Conservation (phyloP, 1,140 invertebrate genomes). For the Nasonia vitripennis region DNA sequence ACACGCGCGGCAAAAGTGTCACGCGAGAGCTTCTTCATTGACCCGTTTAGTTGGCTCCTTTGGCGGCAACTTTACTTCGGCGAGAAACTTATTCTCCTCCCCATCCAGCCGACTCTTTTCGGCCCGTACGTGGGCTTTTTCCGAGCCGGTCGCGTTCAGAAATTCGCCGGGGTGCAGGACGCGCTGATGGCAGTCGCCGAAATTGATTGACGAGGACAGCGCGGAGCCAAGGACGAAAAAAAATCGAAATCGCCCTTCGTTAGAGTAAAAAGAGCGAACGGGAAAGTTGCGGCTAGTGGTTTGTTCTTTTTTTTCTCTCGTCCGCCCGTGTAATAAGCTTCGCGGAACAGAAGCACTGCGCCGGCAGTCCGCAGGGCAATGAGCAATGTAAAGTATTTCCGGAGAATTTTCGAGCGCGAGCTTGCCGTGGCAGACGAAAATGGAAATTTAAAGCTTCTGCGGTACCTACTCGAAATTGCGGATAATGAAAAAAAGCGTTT, state of each 20-base stretch:
- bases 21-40: neutral
- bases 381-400: neutral
- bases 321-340: too few relatives aligned
- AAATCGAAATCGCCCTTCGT: constrained; percentile 16
- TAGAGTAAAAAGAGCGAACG: neutral
- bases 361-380: neutral
- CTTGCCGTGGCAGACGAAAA: neutral
- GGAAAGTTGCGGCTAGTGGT: too few relatives aligned
- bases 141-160: neutral
- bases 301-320: too few relatives aligned
- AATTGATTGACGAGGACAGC: constrained; percentile 27
- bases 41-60: neutral
- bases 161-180: neutral
- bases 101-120: neutral
- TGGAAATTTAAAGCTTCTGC: neutral
- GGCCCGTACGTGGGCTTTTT: neutral
- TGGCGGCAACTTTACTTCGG: neutral
- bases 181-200: neutral
- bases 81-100: neutral
- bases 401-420: neutral
- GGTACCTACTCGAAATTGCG: neutral
- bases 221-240: constrained; percentile 40
- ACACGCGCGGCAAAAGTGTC: neutral
- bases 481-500: neutral
- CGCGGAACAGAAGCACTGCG: too few relatives aligned